Evolutionary conservation across 1,140 invertebrate genomes (phyloP).

Genomic region (Heliconius hewitsoni): DNA sequence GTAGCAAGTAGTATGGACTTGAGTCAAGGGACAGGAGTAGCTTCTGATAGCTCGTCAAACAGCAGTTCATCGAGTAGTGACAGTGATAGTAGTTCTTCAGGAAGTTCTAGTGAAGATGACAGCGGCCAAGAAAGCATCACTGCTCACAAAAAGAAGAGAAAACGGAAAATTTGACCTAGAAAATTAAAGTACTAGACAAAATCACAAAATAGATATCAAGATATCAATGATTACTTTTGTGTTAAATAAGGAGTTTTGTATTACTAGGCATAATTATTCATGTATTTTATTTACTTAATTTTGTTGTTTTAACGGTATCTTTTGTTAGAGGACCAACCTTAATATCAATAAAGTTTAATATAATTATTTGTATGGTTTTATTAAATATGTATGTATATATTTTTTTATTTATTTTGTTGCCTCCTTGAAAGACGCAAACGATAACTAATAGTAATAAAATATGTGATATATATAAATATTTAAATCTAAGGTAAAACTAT

Average conservation of each 20-base stretch:
- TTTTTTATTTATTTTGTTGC: neutral
- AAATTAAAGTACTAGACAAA: slow-evolving; percentile 10
- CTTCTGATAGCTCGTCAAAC: slow-evolving; percentile 96
- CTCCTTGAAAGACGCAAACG: no score
- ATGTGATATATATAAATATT: no score
- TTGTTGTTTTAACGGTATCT: slow-evolving; percentile 60
- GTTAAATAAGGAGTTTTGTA: slow-evolving; percentile 61
- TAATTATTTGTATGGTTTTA: slow-evolving; percentile 5
- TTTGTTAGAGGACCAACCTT: slow-evolving; percentile 60
- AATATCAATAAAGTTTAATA: slow-evolving; percentile 38
- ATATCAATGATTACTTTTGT: slow-evolving; percentile 24
- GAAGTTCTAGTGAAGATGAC: slow-evolving; percentile 84
- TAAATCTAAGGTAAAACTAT: no score
- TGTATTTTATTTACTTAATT: slow-evolving; percentile 55
- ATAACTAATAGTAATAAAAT: no score
- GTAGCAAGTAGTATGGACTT: slow-evolving; percentile 94
- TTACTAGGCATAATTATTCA: slow-evolving; percentile 55
- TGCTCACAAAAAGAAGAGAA: slow-evolving; percentile 93
- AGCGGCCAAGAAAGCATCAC: slow-evolving; percentile 94
- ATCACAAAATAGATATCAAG: slow-evolving; percentile 30
- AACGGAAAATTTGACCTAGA: slow-evolving; percentile 74
- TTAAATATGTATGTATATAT: neutral
- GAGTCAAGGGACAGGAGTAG: slow-evolving; percentile 92
- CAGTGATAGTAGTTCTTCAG: slow-evolving; percentile 84
- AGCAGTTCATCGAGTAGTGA: slow-evolving; percentile 91